Evolutionary conservation across 2,888 invertebrate genomes (phyloP).

Genomic region (Crioceris asparagi): DNA sequence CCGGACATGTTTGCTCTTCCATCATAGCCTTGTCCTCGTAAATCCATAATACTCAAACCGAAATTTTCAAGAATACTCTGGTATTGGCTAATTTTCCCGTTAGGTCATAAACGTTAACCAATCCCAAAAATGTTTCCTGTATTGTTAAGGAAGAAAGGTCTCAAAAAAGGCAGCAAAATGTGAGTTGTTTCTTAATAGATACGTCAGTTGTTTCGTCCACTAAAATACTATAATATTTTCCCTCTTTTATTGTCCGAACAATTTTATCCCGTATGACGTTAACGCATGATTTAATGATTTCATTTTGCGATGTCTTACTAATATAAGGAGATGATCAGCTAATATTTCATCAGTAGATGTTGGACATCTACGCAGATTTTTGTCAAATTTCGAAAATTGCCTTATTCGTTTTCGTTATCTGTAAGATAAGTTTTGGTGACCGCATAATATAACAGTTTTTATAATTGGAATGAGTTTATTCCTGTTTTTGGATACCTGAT

Average conservation of each 20-base stretch:
- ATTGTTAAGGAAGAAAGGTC: neutral
- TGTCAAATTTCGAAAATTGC: neutral
- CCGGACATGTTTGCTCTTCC: constrained; percentile 3
- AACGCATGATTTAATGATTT: neutral
- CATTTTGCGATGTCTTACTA: constrained; percentile 1
- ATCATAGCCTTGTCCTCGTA: constrained; percentile 2
- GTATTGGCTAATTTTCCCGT: no score
- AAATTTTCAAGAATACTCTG: neutral
- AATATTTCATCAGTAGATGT: constrained; percentile 1
- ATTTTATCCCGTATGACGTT: neutral
- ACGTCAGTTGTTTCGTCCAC: constrained; percentile 1
- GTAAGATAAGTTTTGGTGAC: constrained; percentile 1
- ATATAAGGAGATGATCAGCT: neutral
- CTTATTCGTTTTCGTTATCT: constrained; percentile 2
- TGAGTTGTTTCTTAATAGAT: neutral
- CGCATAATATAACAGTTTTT: constrained; percentile 3
- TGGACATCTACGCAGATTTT: neutral
- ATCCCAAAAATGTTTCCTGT: neutral
- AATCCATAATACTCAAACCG: neutral
- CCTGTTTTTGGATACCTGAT: neutral
- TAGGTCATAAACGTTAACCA: neutral
- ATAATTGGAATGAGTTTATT: neutral
- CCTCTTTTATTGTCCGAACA: neutral
- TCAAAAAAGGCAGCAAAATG: neutral
- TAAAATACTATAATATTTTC: neutral